A percentile compares a stretch with the other conserved stretches of the same genome.
These are phyloP conservation scores for Drosophila birchii DNA, from an alignment of 2,888 invertebrate species.

Conservation along the genomic window DNA sequence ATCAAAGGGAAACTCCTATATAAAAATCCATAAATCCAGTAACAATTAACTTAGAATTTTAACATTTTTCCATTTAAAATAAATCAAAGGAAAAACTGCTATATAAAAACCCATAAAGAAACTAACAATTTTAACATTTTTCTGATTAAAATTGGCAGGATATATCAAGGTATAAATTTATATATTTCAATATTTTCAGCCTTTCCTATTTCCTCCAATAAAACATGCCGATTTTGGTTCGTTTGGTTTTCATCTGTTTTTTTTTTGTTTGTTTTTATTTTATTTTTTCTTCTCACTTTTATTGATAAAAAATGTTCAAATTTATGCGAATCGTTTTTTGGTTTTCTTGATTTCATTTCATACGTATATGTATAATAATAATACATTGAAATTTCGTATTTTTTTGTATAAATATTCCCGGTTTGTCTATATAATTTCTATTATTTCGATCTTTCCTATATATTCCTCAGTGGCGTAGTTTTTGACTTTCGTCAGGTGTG, in stretches of 20 bases:
- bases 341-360: constrained; percentile 46
- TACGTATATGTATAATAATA: constrained; percentile 74
- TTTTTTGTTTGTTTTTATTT: constrained; percentile 43
- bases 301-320: constrained; percentile 79
- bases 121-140: no score
- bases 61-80: no score
- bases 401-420: constrained; percentile 71
- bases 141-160: no score
- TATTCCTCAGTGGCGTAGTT: constrained; percentile 65
- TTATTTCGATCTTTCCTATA: constrained; percentile 65
- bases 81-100: background rate
- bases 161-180: no score
- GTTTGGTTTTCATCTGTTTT: constrained; percentile 29
- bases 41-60: no score
- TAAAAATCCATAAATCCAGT: background rate
- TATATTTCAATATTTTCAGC: background rate
- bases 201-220: no score
- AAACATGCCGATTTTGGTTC: constrained; percentile 22
- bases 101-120: background rate
- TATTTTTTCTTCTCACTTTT: constrained; percentile 59
- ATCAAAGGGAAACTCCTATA: no score
- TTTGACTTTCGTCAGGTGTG: constrained; percentile 32
- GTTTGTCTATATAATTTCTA: constrained; percentile 74
- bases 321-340: constrained; percentile 62
- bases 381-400: constrained; percentile 64